These are phyloP conservation scores for Agriotes lineatus DNA, from an alignment of 2,888 invertebrate genomes.

Conservation along the genomic window DNA sequence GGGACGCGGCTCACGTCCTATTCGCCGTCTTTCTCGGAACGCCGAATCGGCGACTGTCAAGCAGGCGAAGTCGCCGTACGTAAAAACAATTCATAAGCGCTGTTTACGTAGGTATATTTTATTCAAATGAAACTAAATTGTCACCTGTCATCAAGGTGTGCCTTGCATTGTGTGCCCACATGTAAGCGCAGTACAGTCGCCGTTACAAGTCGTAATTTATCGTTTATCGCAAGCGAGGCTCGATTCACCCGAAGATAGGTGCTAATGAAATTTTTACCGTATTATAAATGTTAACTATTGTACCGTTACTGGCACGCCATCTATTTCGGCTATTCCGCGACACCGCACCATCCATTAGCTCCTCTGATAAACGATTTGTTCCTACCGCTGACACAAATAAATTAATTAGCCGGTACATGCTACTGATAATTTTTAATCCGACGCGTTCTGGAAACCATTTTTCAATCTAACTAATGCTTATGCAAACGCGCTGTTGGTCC, in stretches of 20 bases:
- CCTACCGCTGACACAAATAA: constrained; percentile 33
- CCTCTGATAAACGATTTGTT: constrained; percentile 35
- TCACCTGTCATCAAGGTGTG: constrained; percentile 55
- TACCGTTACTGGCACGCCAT: constrained; percentile 32
- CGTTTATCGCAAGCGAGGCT: constrained; percentile 21
- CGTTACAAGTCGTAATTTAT: constrained; percentile 40
- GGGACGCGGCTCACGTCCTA: constrained; percentile 1
- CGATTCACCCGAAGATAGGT: constrained; percentile 33
- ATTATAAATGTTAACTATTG: constrained; percentile 26
- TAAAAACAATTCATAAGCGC: constrained; percentile 9
- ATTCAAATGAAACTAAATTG: constrained; percentile 50
- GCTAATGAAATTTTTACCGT: constrained; percentile 42
- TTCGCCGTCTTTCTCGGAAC: constrained; percentile 17
- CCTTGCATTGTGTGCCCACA: constrained; percentile 53
- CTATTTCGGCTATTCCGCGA: constrained; percentile 28
- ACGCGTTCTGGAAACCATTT: constrained; percentile 25
- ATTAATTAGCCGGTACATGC: constrained; percentile 33
- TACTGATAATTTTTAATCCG: constrained; percentile 34
- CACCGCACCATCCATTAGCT: constrained; percentile 21
- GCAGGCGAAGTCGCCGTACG: background rate
- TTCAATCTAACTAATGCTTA: constrained; percentile 21
- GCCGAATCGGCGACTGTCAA: constrained; percentile 13
- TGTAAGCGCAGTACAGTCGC: constrained; percentile 40
- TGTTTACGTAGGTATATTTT: constrained; percentile 47
- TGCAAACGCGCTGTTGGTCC: constrained; percentile 24